Base-by-base conservation (phyloP, 2,797 vertebrate species). In the Philypnodon macrostomus region DNA sequence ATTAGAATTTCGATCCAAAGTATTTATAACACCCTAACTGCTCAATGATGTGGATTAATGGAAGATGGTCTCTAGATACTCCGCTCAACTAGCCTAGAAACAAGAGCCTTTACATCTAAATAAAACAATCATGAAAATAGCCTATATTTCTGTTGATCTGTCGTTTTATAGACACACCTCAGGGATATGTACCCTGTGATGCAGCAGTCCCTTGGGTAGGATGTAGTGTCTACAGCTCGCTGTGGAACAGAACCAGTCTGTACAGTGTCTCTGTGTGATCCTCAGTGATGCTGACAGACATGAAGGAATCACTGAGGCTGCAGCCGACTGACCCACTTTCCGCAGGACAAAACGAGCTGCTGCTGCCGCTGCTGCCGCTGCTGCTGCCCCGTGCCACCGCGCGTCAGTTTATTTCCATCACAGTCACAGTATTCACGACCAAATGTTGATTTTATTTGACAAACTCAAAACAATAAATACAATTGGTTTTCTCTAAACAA, bases 301-400 rank as follows among this genome's bases (percentile, higher is more conserved):
- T 30, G 32, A 29, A 51, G 37, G 54, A 41, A n/a, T 33, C 63
- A 16, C 36, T 56, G 38, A 58, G 51, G 62, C 67, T 60, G 63
- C 79, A 76, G 70, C 77, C 58, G 62, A 60, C 69, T 88, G 88
- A 89, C 88, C 89, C 86, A 87, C 69, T 86, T 89, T 83, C 75
- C 14, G 53, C 73, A 34, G 53, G 56, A 78, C 72, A 75, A 52
- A 64, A 73, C 54, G 63, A 65, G 60, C 63, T 65, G 63, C 61
- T 67, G 24, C n/a, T n/a, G n/a, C n/a, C n/a, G n/a, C n/a, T n/a
- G 30, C 47, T 52, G 51, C 53, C 53, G 58, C 53, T 27, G 47
- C 34, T 52, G n/a, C n/a, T n/a, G n/a, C n/a, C n/a, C n/a, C n/a
- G 23, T 42, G 67, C 47, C 67, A 60, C 48, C 36, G n/a, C 55